phyloP scores from a whole-genome alignment of 2,888 invertebrate genomes.

The Megamerina dolium region DNA sequence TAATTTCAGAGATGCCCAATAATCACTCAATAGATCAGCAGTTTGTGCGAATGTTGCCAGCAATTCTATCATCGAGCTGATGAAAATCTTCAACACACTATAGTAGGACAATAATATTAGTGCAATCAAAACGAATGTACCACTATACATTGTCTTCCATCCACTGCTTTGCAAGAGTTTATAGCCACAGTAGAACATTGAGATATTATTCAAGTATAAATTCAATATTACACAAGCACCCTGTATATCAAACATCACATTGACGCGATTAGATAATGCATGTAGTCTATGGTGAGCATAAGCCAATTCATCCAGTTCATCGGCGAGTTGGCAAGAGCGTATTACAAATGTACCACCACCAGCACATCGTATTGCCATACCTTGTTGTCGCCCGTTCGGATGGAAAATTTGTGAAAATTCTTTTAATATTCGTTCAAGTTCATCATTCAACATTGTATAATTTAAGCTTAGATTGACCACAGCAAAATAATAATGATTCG shows the following conservation, averaged over 20 bases:
- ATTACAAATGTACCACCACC: constrained; percentile 1
- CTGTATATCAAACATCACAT: constrained; percentile 8
- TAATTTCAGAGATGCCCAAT: too few relatives aligned
- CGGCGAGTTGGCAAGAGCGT: constrained; percentile 7
- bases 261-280: constrained; percentile 5
- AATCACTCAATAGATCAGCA: constrained; percentile 1
- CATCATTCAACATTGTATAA: constrained; percentile 5
- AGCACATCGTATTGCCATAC: too few relatives aligned
- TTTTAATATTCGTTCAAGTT: constrained; percentile 2
- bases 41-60: constrained; percentile 1
- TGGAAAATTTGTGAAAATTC: not conserved
- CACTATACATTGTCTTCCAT: not conserved
- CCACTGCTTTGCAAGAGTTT: not conserved
- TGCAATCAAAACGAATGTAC: not conserved
- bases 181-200: too few relatives aligned
- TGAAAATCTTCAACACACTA: constrained; percentile 2
- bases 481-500: constrained; percentile 6
- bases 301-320: constrained; percentile 11
- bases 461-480: constrained; percentile 1
- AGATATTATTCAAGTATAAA: constrained; percentile 12
- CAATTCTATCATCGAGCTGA: constrained; percentile 2
- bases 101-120: constrained; percentile 3
- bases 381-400: not conserved
- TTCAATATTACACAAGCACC: constrained; percentile 6
- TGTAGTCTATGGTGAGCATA: constrained; percentile 4